Evolutionary conservation across 2,113 vertebrate genomes (phyloP).

Genomic region (Pogona vitticeps): DNA sequence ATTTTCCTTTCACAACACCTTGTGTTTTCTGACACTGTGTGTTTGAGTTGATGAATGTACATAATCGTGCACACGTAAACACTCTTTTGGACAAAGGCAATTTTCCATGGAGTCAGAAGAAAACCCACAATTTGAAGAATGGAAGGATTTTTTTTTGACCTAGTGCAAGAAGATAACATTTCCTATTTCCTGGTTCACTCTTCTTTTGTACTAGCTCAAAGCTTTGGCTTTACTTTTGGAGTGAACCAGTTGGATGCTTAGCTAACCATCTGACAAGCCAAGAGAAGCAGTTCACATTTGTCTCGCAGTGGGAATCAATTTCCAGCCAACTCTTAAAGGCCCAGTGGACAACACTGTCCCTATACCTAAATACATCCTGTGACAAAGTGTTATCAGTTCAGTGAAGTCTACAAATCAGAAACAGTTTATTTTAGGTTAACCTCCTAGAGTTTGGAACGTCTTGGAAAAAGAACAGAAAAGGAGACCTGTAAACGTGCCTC

Average conservation of each 20-base stretch:
- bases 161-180: not conserved
- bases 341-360: not conserved
- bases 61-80: too few relatives aligned
- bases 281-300: not conserved
- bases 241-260: not conserved
- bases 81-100: not conserved
- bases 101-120: not conserved
- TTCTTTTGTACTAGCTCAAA: not conserved
- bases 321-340: not conserved
- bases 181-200: not conserved
- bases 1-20: too few relatives aligned
- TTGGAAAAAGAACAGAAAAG: slow-evolving; percentile 38
- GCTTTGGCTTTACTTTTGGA: slow-evolving; percentile 6
- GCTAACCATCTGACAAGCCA: not conserved
- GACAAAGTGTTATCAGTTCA: not conserved
- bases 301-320: not conserved
- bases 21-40: too few relatives aligned
- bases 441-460: slow-evolving; percentile 51
- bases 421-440: slow-evolving; percentile 21
- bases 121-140: not conserved
- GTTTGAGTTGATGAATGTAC: too few relatives aligned
- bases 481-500: slow-evolving; percentile 11
- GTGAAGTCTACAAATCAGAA: not conserved
- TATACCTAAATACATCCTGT: not conserved
- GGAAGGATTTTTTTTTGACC: not conserved